Percentiles rank a stretch among this genome's conserved stretches.
Conservation (phyloP, 1,140 invertebrate species). For the Arctopsyche grandis region DNA sequence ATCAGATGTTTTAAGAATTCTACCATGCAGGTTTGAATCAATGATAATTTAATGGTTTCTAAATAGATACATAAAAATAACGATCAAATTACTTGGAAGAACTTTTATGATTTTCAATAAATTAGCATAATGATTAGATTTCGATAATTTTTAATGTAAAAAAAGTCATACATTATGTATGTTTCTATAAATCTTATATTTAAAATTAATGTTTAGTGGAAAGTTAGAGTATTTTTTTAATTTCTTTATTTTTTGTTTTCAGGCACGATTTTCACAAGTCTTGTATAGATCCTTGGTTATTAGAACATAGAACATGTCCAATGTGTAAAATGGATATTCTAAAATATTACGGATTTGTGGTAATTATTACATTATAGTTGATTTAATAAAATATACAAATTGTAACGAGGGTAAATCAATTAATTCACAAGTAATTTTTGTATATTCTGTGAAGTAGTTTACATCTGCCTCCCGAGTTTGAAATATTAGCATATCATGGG, state of each 20-base stretch:
- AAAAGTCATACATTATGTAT: too few species aligned
- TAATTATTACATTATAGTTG: constrained; percentile 63
- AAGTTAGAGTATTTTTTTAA: background rate
- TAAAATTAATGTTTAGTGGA: background rate
- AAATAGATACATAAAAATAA: too few species aligned
- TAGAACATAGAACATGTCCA: constrained; percentile 92
- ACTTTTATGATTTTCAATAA: too few species aligned
- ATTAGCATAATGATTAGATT: constrained; percentile 39
- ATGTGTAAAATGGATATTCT: constrained; percentile 97
- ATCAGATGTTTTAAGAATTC: constrained; percentile 82
- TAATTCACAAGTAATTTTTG: too few species aligned
- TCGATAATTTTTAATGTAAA: background rate
- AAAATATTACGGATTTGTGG: constrained; percentile 89
- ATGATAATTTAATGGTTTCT: too few species aligned
- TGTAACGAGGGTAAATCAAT: constrained; percentile 4
- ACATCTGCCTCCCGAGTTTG: too few species aligned
- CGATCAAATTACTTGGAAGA: background rate
- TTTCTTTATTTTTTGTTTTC: constrained; percentile 55
- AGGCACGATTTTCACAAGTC: constrained; percentile 94
- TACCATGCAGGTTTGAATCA: constrained; percentile 84
- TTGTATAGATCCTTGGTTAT: constrained; percentile 94
- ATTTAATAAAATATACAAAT: constrained; percentile 32
- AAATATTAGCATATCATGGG: too few species aligned
- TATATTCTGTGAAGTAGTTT: too few species aligned
- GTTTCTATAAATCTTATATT: too few species aligned